Conservation (phyloP, 2,797 vertebrate species). For the Spinus pinus region DNA sequence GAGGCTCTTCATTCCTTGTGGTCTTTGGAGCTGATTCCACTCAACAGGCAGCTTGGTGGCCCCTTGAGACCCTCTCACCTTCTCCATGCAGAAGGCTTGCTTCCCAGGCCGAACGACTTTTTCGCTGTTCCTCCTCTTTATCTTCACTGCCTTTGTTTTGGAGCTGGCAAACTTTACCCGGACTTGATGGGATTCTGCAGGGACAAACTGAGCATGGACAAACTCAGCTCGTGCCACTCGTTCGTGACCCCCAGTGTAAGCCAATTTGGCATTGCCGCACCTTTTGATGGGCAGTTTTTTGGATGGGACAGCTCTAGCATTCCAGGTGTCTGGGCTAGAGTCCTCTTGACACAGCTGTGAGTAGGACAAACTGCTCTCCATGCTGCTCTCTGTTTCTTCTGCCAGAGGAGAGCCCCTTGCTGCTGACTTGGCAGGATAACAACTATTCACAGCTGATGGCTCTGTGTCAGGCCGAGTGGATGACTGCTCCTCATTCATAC, state of each 20-base stretch:
- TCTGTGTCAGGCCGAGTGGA: conserved; percentile 17
- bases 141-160: conserved; percentile 82
- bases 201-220: conserved; percentile 81
- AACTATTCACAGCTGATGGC: conserved; percentile 25
- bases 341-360: conserved; percentile 17
- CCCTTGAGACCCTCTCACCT: conserved; percentile 21
- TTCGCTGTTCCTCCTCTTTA: conserved; percentile 78
- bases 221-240: conserved; percentile 66
- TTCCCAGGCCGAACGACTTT: conserved; percentile 66
- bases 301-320: neutral
- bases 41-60: neutral
- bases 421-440: conserved; percentile 12
- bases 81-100: conserved; percentile 71
- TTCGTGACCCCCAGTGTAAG: conserved; percentile 49
- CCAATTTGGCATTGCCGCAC: neutral
- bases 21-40: conserved; percentile 59
- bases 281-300: conserved; percentile 58
- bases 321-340: neutral
- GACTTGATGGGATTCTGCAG: conserved; percentile 78
- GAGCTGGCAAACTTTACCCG: conserved; percentile 80
- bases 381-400: neutral
- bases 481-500: conserved; percentile 52
- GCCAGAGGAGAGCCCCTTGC: conserved; percentile 38
- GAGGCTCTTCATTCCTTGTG: conserved; percentile 27
- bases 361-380: neutral